These are phyloP conservation scores for Dicranocentrus wangi DNA, from an alignment of 2,888 invertebrate species.

Conservation along the genomic window DNA sequence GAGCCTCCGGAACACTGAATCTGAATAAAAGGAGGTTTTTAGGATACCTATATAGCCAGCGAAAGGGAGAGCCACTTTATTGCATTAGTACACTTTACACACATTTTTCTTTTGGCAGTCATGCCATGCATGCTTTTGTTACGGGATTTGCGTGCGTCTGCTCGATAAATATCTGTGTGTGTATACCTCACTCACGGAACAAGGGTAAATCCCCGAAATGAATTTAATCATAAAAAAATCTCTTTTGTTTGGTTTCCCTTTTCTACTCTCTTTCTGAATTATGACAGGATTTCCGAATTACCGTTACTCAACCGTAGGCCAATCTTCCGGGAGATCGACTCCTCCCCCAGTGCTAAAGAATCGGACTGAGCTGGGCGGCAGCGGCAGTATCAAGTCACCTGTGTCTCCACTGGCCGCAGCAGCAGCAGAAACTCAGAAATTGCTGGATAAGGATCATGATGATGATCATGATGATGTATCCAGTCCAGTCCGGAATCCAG, in stretches of 20 bases:
- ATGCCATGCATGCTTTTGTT: no score
- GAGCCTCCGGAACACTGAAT: no score
- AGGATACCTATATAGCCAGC: no score
- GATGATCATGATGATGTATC: no score
- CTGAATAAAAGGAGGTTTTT: no score
- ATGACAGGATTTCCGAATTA: slow-evolving; percentile 57
- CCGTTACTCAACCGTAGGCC: slow-evolving; percentile 38
- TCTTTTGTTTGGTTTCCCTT: background rate
- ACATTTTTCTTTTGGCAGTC: no score
- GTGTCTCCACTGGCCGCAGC: slow-evolving; percentile 45
- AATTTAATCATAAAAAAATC: background rate
- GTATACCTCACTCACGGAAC: background rate
- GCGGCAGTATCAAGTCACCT: slow-evolving; percentile 53
- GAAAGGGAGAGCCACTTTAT: no score
- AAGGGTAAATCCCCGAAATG: background rate
- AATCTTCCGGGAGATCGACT: slow-evolving; percentile 35
- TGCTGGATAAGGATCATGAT: slow-evolving; percentile 45
- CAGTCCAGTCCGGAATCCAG: slow-evolving; percentile 44
- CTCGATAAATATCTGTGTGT: background rate
- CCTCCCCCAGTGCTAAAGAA: slow-evolving; percentile 46
- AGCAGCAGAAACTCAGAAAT: slow-evolving; percentile 38
- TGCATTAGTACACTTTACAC: no score
- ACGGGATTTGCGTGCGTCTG: background rate
- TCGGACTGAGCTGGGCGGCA: slow-evolving; percentile 39
- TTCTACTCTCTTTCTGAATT: slow-evolving; percentile 13